These are phyloP conservation scores for Eugnorisma glareosa DNA, from an alignment of 2,888 invertebrate species.

Conservation along the genomic window DNA sequence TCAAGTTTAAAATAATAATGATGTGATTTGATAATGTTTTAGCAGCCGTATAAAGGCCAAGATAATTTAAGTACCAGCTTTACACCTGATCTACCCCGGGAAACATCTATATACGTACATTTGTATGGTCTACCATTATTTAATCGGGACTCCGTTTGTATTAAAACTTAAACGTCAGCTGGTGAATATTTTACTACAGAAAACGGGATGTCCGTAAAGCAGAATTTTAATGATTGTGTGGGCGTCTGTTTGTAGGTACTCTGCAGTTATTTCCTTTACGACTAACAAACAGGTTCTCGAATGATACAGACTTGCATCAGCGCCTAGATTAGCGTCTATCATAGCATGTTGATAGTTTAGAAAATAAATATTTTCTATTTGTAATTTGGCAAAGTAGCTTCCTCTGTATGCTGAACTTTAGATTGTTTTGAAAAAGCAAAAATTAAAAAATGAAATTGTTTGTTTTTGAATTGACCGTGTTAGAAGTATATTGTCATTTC, in stretches of 20 bases:
- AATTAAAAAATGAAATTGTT: too few species aligned
- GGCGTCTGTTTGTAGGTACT: constrained; percentile 25
- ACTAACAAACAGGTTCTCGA: constrained; percentile 25
- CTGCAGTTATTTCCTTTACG: constrained; percentile 7
- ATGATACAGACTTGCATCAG: constrained; percentile 25
- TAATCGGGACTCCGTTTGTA: constrained; percentile 20
- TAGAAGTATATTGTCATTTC: neutral
- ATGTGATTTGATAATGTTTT: neutral
- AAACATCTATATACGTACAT: neutral
- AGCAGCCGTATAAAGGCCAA: neutral
- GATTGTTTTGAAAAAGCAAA: neutral
- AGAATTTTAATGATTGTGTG: constrained; percentile 46
- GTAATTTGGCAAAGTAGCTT: too few species aligned
- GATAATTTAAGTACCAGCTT: neutral
- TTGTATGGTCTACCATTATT: neutral
- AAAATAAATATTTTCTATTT: constrained; percentile 11
- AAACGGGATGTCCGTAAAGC: constrained; percentile 43
- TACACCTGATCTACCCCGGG: neutral
- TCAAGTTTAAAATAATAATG: constrained; percentile 2
- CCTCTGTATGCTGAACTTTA: too few species aligned
- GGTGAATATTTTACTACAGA: constrained; percentile 45
- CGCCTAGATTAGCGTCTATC: neutral
- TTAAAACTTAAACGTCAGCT: constrained; percentile 28
- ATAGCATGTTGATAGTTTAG: neutral
- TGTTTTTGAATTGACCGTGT: neutral